A percentile compares a stretch with the other conserved stretches of the same genome.
Conservation (phyloP, 2,888 invertebrate species). For the Philaethria dido region DNA sequence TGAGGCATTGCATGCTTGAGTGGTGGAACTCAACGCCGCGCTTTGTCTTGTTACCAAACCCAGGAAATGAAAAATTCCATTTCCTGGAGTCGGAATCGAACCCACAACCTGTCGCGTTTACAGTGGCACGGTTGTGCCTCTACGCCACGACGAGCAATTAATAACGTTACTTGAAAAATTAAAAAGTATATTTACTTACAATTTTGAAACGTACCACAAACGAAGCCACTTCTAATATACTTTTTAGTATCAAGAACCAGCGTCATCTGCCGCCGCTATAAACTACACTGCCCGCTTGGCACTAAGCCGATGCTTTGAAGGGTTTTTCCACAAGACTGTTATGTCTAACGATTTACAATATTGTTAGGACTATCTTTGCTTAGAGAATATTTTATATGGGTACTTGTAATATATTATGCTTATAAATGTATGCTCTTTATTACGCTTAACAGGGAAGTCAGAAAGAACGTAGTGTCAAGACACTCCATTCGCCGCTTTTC, state of each 20-base stretch:
- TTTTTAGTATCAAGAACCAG: constrained; percentile 39
- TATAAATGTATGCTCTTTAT: no score
- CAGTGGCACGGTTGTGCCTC: no score
- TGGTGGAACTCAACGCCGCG: no score
- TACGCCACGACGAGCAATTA: no score
- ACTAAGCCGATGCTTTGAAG: constrained; percentile 58
- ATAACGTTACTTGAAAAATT: neutral
- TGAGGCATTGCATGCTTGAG: no score
- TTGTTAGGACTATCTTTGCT: constrained; percentile 22
- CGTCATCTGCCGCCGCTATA: constrained; percentile 64
- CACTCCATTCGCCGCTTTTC: no score
- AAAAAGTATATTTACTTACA: neutral
- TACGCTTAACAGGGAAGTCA: no score
- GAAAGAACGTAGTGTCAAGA: no score
- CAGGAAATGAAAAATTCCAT: no score
- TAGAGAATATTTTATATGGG: neutral
- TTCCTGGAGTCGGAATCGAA: no score
- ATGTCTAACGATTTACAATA: constrained; percentile 35
- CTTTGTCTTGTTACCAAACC: no score
- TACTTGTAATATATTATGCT: neutral
- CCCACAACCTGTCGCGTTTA: no score
- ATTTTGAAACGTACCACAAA: neutral
- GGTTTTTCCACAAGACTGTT: constrained; percentile 46
- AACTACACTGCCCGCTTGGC: constrained; percentile 61
- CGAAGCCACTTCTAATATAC: neutral